Conservation (phyloP, 1,140 invertebrate species). For the Apis dorsata region DNA sequence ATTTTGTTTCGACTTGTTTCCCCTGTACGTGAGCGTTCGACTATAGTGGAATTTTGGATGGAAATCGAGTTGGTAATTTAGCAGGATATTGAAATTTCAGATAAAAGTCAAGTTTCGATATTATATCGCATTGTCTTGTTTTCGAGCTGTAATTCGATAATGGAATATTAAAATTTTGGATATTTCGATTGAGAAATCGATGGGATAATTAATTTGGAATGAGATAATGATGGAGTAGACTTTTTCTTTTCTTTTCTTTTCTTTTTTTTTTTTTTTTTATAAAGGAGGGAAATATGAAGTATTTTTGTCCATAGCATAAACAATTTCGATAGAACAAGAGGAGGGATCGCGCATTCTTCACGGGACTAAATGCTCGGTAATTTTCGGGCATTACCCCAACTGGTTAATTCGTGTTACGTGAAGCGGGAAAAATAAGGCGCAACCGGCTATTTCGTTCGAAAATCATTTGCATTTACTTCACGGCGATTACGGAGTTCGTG, state of each 20-base stretch:
- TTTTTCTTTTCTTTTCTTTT: too few species aligned
- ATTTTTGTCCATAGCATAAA: not conserved
- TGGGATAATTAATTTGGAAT: not conserved
- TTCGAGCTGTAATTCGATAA: too few species aligned
- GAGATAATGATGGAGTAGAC: not conserved
- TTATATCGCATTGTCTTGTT: not conserved
- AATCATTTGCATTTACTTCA: conserved; percentile 50
- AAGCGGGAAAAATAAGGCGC: conserved; percentile 3
- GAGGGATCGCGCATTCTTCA: not conserved
- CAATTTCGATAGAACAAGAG: not conserved
- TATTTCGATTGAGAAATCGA: too few species aligned
- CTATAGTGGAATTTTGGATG: not conserved
- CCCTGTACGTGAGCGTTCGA: too few species aligned
- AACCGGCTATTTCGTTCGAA: conserved; percentile 15
- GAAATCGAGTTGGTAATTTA: not conserved
- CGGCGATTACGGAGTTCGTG: conserved; percentile 33
- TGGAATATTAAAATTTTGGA: too few species aligned
- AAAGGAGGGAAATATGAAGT: too few species aligned
- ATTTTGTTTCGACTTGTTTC: too few species aligned
- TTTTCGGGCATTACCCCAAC: conserved; percentile 35
- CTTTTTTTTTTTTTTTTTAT: too few species aligned
- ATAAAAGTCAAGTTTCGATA: not conserved
- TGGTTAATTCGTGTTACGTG: conserved; percentile 37
- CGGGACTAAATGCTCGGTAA: conserved; percentile 26
- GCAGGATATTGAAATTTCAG: too few species aligned